Percentiles rank a stretch among this genome's conserved stretches.
These are phyloP conservation scores for Carettochelys insculpta DNA, from an alignment of 2,113 vertebrate genomes.

Conservation along the genomic window DNA sequence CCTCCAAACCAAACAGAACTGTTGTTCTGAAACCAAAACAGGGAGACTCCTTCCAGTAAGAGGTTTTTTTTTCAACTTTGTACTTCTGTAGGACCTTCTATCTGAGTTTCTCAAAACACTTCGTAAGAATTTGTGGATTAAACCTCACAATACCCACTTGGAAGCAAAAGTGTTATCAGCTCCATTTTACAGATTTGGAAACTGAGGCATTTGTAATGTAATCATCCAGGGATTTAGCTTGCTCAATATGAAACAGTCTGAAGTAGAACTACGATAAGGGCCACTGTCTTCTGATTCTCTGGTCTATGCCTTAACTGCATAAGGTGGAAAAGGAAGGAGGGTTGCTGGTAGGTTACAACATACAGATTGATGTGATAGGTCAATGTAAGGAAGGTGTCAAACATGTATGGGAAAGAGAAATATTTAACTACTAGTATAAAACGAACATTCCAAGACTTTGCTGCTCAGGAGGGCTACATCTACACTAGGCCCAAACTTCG, in stretches of 20 bases:
- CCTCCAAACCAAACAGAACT: neutral
- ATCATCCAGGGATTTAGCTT: neutral
- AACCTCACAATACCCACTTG: neutral
- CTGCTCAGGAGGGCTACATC: neutral
- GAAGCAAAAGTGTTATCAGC: neutral
- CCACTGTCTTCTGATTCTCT: neutral
- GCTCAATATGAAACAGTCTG: neutral
- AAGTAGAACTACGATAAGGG: slow-evolving; percentile 32
- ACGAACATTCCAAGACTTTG: neutral
- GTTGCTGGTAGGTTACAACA: slow-evolving; percentile 12
- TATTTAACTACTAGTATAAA: slow-evolving; percentile 35
- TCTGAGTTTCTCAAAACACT: neutral
- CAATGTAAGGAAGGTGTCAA: slow-evolving; percentile 33
- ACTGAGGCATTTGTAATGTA: neutral
- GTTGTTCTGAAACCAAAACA: neutral
- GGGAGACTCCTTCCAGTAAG: neutral
- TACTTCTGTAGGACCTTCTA: neutral
- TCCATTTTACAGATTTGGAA: neutral
- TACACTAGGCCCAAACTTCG: no score
- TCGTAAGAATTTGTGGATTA: neutral
- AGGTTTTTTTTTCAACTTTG: neutral
- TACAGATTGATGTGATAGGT: slow-evolving; percentile 2
- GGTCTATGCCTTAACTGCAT: neutral
- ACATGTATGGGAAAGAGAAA: slow-evolving; percentile 25
- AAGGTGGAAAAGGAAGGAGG: no score